Evolutionary conservation across 2,888 invertebrate species (phyloP).

Genomic region (Yponomeuta plumbellus): DNA sequence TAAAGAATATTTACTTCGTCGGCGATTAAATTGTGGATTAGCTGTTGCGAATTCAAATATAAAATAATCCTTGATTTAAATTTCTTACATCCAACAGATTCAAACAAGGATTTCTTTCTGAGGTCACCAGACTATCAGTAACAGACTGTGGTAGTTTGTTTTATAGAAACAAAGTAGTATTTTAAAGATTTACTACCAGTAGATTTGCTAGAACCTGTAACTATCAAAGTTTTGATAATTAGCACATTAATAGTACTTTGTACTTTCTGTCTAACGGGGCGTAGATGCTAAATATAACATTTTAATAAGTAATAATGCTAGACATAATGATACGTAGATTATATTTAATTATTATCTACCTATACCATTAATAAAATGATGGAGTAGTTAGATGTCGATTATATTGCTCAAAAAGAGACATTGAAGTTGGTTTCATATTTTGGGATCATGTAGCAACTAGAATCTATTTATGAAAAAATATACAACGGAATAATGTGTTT

Average conservation of each 20-base stretch:
- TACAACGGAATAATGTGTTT: background rate
- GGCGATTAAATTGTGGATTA: background rate
- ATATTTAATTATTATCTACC: conserved; percentile 3
- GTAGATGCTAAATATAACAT: conserved; percentile 67
- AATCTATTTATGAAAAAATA: conserved; percentile 2
- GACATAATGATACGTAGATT: conserved; percentile 13
- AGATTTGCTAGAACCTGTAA: conserved; percentile 72
- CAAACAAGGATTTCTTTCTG: conserved; percentile 58
- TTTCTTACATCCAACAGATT: conserved; percentile 55
- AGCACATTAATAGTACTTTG: conserved; percentile 38
- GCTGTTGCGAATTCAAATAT: conserved; percentile 7
- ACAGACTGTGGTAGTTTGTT: conserved; percentile 57
- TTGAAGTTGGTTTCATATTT: conserved; percentile 8
- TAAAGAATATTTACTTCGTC: background rate
- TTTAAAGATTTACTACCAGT: conserved; percentile 54
- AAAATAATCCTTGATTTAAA: background rate
- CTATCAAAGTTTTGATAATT: conserved; percentile 51
- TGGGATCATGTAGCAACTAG: conserved; percentile 9
- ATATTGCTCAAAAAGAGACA: conserved; percentile 7
- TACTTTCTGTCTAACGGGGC: conserved; percentile 66
- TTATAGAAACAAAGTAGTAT: conserved; percentile 61
- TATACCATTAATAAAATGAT: background rate
- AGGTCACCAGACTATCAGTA: conserved; percentile 60
- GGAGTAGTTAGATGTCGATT: conserved; percentile 11
- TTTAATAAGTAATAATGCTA: conserved; percentile 20